phyloP scores from a whole-genome alignment of 2,888 invertebrate genomes.

The Conistra vaccinii region DNA sequence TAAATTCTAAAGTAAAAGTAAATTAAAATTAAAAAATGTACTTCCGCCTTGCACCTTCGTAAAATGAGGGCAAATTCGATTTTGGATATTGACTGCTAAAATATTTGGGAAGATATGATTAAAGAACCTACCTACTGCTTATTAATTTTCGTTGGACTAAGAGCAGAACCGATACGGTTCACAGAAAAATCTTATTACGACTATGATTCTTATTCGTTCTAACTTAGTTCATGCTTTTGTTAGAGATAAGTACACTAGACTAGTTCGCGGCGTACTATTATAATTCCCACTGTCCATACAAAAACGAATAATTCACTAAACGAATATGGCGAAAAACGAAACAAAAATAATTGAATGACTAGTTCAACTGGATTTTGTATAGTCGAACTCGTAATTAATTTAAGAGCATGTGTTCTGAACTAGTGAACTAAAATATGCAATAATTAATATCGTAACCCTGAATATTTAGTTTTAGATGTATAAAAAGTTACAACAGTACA shows the following conservation, averaged over 20 bases:
- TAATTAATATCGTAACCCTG: too few relatives aligned
- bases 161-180: constrained; percentile 34
- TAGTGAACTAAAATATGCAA: too few relatives aligned
- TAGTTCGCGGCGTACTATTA: constrained; percentile 30
- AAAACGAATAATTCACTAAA: constrained; percentile 10
- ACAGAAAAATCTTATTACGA: constrained; percentile 30
- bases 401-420: too few relatives aligned
- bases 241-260: constrained; percentile 52
- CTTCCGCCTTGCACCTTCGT: constrained; percentile 74
- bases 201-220: constrained; percentile 32
- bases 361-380: constrained; percentile 15
- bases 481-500: too few relatives aligned
- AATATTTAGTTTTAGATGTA: too few relatives aligned
- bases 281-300: background rate
- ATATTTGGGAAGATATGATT: constrained; percentile 4
- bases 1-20: constrained; percentile 63
- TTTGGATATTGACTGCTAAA: constrained; percentile 67
- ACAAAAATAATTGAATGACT: constrained; percentile 32
- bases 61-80: constrained; percentile 60
- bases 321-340: constrained; percentile 42
- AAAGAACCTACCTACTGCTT: background rate
- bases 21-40: constrained; percentile 77
- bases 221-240: constrained; percentile 36
- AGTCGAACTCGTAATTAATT: background rate
- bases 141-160: background rate